Evolutionary conservation across 2,113 vertebrate species (phyloP), one percentile per base, ranked within the genome.

Genomic region (Corythornis madagascariensis): DNA sequence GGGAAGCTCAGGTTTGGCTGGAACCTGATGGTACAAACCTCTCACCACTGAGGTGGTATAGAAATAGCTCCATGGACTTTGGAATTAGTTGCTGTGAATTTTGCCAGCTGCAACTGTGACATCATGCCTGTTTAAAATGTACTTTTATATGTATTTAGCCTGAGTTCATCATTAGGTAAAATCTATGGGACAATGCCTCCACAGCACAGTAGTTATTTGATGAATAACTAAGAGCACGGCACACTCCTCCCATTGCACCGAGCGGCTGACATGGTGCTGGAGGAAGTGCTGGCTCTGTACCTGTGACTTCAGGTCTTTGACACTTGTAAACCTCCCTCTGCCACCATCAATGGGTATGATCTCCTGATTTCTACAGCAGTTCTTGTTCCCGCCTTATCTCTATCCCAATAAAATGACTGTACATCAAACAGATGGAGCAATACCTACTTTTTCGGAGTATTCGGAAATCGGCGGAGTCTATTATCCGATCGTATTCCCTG

Each of bases 381-480:
- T 38, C 57, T 61, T 53, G 26, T 2, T 29, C 28, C 64, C 59
- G 38, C 2, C 29, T 29, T 6, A 2, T 0, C 70, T 5, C n/a
- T 13, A 18, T 20, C 57, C 56, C 88, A 35, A 0, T 7, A 3
- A 10, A 38, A 33, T 8, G 2, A 1, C 35, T 40, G 55, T 1
- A 1, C 38, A 8, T 2, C 45, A 9, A 1, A 9, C 38, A 28
- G 66, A 7, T 0, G 5, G 6, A 60, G 50, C 4, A 31, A 5
- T 31, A 97, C 97, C 94, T 96, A 99, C 99, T 99, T 97, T 99
- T 99, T 52, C 98, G 96, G 38, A 99, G 98, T 77, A 98, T 98
- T 71, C 97, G 96, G 88, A 99, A 99, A 71, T 99, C 98, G 0
- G 98, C 98, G 1, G 98, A 99, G 76, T 98, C 98, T 47, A 92